phyloP scores from a whole-genome alignment of 2,797 vertebrate genomes.

The Neosalanx taihuensis region DNA sequence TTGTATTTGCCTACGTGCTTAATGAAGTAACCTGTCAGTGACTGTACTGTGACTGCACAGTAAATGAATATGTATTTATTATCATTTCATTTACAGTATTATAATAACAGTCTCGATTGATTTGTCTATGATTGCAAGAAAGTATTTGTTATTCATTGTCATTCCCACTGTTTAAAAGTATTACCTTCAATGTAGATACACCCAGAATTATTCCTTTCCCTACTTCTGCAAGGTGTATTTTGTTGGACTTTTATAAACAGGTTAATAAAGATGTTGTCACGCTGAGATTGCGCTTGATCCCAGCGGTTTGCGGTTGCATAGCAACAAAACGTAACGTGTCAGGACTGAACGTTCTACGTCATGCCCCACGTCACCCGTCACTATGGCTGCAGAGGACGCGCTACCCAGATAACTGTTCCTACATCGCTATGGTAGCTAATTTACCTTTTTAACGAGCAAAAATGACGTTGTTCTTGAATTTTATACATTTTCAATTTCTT shows the following conservation, averaged over 20 bases:
- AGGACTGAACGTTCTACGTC: neutral
- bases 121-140: too few relatives aligned
- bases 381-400: constrained; percentile 52
- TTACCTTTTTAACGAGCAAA: constrained; percentile 5
- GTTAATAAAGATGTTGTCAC: neutral
- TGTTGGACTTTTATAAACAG: neutral
- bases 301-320: constrained; percentile 9
- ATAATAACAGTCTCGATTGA: too few relatives aligned
- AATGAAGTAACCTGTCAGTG: neutral
- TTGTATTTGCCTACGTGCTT: too few relatives aligned
- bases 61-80: too few relatives aligned
- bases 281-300: neutral
- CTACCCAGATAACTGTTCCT: neutral
- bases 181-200: constrained; percentile 3
- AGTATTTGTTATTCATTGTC: neutral
- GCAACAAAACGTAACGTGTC: constrained; percentile 5
- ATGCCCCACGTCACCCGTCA: constrained; percentile 24
- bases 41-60: neutral
- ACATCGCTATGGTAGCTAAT: constrained; percentile 11
- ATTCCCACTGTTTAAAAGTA: neutral
- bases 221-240: neutral
- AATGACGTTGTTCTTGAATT: too few relatives aligned
- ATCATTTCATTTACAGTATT: too few relatives aligned
- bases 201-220: neutral
- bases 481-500: neutral